Base-by-base conservation (phyloP, 1,140 invertebrate genomes). In the Chlorops oryzae region DNA sequence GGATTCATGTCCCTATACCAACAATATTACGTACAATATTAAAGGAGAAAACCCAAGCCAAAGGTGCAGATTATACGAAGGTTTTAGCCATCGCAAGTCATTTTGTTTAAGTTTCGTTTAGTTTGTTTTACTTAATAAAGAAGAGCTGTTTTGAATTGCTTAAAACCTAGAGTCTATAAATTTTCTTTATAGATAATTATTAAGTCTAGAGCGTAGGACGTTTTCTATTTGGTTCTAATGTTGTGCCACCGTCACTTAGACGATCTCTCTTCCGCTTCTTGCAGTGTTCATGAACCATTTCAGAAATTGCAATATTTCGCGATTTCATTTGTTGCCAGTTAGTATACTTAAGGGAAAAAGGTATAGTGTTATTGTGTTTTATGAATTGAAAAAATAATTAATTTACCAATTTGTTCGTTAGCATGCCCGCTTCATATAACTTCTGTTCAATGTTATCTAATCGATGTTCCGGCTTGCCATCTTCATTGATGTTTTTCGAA, bases 1-100 rank as follows among this genome's bases (percentile, higher is more conserved):
- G 96, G 54, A 94, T 99, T 56, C 84, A 88, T 62, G 92, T 92
- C 12, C 96, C 96, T 1, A 89, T 99, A 56, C 96, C 96, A 5
- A 87, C 91, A 3, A 80, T 91, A 40, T 74, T 99, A n/a, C 77
- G 95, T 50, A 90, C 86, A 6, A 87, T 90, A 49, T 73, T 92
- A 7, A 91, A 89, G 73, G 81, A 89, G 58, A 87, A 86, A 62
- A 89, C 87, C 0, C 76, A 83, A 47, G 76, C 81, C 0, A 95
- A 96, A 76, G 86, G 88, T 39, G 85, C 88, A 10, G 92, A 98
- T 74, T 94, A 96, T 67, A 92, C 93, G 1, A 99, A 99, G 77
- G 70, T 99, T 28, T 74, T 99, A 56, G 86, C 92, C 10, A 88
- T 98, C 56, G 91, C 94, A 22, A 87, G 90, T 37, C 88, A 80